A percentile compares a stretch with the other conserved stretches of the same genome.
phyloP scores from a whole-genome alignment of 2,797 vertebrate species.

The Gadopsis bispinosus region DNA sequence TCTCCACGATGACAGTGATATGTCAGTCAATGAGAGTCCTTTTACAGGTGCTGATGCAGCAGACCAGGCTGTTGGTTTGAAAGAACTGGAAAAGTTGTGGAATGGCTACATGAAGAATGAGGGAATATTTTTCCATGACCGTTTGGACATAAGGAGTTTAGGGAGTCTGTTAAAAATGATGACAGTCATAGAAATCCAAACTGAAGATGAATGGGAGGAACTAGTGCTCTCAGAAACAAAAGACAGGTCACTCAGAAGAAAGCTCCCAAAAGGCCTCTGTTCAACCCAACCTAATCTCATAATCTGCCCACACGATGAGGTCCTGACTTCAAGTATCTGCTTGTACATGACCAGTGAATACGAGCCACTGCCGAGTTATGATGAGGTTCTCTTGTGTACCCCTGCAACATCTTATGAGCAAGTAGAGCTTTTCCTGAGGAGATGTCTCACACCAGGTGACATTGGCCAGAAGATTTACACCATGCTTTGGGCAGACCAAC shows the following conservation, averaged over 20 bases:
- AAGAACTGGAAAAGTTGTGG: conserved; percentile 82
- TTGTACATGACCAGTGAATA: conserved; percentile 86
- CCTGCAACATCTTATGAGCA: conserved; percentile 86
- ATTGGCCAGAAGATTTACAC: conserved; percentile 84
- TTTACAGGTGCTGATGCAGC: not conserved
- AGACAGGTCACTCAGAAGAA: conserved; percentile 61
- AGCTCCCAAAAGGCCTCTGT: conserved; percentile 82
- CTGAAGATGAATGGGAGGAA: conserved; percentile 56
- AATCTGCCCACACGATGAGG: conserved; percentile 83
- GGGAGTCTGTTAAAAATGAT: conserved; percentile 84
- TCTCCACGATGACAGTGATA: conserved; percentile 14
- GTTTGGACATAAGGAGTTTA: conserved; percentile 85
- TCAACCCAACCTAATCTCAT: conserved; percentile 89
- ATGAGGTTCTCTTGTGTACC: conserved; percentile 91
- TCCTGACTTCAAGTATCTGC: conserved; percentile 86
- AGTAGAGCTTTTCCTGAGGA: conserved; percentile 89
- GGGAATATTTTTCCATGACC: conserved; percentile 76
- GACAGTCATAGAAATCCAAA: conserved; percentile 42
- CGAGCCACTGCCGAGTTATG: conserved; percentile 87
- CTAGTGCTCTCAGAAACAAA: conserved; percentile 14
- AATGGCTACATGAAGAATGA: conserved; percentile 79
- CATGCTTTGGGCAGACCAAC: conserved; percentile 88
- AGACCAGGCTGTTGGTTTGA: conserved; percentile 41
- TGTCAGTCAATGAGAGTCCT: not conserved
- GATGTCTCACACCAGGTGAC: conserved; percentile 84